Percentiles rank a stretch among this genome's conserved stretches.
Evolutionary conservation across 1,140 invertebrate species (phyloP).

Genomic region (Lepeophtheirus salmonis): DNA sequence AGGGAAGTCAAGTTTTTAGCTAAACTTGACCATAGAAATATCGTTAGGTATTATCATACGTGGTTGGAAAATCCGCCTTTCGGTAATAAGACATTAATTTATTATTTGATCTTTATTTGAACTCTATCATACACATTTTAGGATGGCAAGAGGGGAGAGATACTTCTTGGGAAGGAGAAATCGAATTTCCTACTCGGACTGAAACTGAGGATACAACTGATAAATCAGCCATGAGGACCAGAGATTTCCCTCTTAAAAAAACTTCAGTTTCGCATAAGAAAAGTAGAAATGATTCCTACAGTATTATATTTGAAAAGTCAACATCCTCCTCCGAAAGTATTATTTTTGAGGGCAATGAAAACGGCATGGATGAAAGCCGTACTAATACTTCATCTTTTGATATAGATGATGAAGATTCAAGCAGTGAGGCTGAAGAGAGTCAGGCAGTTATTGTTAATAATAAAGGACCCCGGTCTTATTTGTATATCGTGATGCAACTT

Average conservation of each 20-base stretch:
- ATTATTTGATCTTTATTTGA: too few relatives aligned
- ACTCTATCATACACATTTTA: neutral
- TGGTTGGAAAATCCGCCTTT: conserved; percentile 77
- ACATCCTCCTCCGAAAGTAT: conserved; percentile 29
- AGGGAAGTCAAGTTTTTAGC: conserved; percentile 83
- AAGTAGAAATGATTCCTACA: neutral
- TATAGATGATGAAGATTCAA: too few relatives aligned
- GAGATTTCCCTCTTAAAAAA: too few relatives aligned
- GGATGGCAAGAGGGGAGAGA: conserved; percentile 64
- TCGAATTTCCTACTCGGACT: neutral
- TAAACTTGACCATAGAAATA: conserved; percentile 79
- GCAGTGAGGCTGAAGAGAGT: too few relatives aligned
- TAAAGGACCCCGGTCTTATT: conserved; percentile 42
- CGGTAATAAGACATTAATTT: conserved; percentile 25
- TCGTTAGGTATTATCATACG: conserved; percentile 81
- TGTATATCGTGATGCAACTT: conserved; percentile 95
- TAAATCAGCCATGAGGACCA: too few relatives aligned
- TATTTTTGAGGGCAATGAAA: conserved; percentile 19
- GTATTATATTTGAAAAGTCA: neutral
- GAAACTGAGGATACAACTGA: neutral
- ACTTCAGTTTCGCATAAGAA: too few relatives aligned
- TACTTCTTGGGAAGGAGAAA: conserved; percentile 22
- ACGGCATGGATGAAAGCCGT: conserved; percentile 11
- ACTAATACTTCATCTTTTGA: neutral
- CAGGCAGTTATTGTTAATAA: too few relatives aligned